Evolutionary conservation across 1,140 invertebrate genomes (phyloP).

Genomic region (Gryon sp.): DNA sequence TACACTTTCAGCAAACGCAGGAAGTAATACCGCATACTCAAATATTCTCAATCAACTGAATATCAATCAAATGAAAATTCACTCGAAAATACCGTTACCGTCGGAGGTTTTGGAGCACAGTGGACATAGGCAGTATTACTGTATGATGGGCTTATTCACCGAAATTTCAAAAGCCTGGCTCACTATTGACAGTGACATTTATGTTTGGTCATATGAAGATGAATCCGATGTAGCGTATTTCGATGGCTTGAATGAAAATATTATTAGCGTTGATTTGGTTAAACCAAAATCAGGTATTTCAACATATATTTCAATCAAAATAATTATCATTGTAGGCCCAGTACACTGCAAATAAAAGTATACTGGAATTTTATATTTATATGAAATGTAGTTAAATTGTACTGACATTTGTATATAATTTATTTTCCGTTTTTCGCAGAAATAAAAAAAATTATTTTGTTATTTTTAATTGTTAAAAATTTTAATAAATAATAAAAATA

Average conservation of each 20-base stretch:
- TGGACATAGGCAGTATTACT: slow-evolving; percentile 95
- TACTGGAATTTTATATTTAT: too few relatives aligned
- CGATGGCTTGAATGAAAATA: slow-evolving; percentile 94
- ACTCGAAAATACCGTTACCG: slow-evolving; percentile 92
- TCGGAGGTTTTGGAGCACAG: slow-evolving; percentile 96
- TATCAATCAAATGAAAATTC: slow-evolving; percentile 88
- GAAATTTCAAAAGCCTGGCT: slow-evolving; percentile 98
- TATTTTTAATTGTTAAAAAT: too few relatives aligned
- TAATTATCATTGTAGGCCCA: too few relatives aligned
- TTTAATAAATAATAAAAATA: too few relatives aligned
- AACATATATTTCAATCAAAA: too few relatives aligned
- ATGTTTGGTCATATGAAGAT: slow-evolving; percentile 85
- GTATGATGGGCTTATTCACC: slow-evolving; percentile 97
- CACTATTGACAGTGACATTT: slow-evolving; percentile 98
- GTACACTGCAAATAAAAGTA: too few relatives aligned
- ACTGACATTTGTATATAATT: too few relatives aligned
- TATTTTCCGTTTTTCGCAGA: too few relatives aligned
- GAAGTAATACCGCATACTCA: slow-evolving; percentile 65
- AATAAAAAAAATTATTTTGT: too few relatives aligned
- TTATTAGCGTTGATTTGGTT: slow-evolving; percentile 91
- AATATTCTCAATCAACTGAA: slow-evolving; percentile 68
- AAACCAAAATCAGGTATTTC: slow-evolving; percentile 88
- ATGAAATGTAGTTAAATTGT: too few relatives aligned
- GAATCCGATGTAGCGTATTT: slow-evolving; percentile 93
- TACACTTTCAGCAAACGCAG: slow-evolving; percentile 82